Conservation (phyloP, 2,888 invertebrate genomes). For the Sympetrum striolatum region DNA sequence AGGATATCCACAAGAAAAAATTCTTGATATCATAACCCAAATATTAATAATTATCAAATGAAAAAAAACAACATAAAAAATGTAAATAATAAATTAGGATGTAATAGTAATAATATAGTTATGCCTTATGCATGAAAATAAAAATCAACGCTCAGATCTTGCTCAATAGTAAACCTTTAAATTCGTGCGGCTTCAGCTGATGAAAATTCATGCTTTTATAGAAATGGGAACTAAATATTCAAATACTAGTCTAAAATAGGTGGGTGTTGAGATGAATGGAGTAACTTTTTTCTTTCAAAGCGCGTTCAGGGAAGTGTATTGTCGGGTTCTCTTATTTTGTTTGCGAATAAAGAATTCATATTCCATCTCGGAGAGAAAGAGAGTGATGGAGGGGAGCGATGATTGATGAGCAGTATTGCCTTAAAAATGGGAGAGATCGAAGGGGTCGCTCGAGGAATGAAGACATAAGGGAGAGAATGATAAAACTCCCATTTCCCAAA, state of each 20-base stretch:
- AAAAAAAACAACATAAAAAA: too few relatives aligned
- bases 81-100: too few relatives aligned
- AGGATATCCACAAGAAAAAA: too few relatives aligned
- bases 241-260: not conserved
- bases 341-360: slow-evolving; percentile 38
- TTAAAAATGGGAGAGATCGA: not conserved
- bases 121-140: too few relatives aligned
- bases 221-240: not conserved
- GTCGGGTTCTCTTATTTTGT: not conserved
- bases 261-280: not conserved
- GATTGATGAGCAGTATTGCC: slow-evolving; percentile 25
- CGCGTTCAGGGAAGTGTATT: not conserved
- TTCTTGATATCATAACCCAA: too few relatives aligned
- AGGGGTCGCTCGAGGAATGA: not conserved
- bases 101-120: too few relatives aligned
- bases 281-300: not conserved
- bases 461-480: not conserved
- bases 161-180: too few relatives aligned
- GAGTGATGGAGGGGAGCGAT: not conserved
- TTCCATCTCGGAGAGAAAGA: not conserved
- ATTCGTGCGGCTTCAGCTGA: too few relatives aligned
- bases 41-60: too few relatives aligned
- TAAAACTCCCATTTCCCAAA: not conserved
- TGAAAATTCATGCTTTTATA: not conserved
- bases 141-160: too few relatives aligned